Conservation (phyloP, 2,888 invertebrate genomes). For the Chrysolina haemoptera region DNA sequence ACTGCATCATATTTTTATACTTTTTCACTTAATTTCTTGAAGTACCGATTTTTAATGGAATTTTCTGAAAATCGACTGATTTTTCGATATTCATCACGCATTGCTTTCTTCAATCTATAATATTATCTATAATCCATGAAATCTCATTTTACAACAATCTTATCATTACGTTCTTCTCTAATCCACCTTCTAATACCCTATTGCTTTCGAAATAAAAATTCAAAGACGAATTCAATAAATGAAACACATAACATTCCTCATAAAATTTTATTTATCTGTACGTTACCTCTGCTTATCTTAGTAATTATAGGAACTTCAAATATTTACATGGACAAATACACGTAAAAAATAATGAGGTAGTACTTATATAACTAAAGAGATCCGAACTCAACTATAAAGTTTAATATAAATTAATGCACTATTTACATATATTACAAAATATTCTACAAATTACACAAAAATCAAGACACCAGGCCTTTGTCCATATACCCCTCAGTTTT, state of each 20-base stretch:
- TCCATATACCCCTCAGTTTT: neutral
- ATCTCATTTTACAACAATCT: constrained; percentile 1
- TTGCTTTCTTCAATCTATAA: neutral
- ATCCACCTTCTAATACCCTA: neutral
- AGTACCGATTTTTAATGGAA: too few relatives aligned
- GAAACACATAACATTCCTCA: constrained; percentile 39
- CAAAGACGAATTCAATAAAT: constrained; percentile 21
- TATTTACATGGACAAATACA: constrained; percentile 60
- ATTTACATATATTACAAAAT: constrained; percentile 43
- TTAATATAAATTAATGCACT: constrained; percentile 35
- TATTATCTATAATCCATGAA: constrained; percentile 11
- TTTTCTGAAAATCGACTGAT: neutral
- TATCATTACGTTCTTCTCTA: neutral
- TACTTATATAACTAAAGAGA: constrained; percentile 53
- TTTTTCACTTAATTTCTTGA: too few relatives aligned
- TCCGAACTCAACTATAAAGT: constrained; percentile 42
- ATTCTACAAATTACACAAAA: constrained; percentile 34
- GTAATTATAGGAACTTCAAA: constrained; percentile 63
- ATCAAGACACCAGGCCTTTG: neutral
- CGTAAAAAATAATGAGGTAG: constrained; percentile 61
- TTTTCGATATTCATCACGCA: neutral
- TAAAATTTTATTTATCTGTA: constrained; percentile 48
- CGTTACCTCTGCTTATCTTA: constrained; percentile 39
- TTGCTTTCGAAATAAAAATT: neutral
- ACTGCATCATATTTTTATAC: too few relatives aligned